Conservation (phyloP, 2,113 vertebrate genomes). For the Rhabdomys dilectus region DNA sequence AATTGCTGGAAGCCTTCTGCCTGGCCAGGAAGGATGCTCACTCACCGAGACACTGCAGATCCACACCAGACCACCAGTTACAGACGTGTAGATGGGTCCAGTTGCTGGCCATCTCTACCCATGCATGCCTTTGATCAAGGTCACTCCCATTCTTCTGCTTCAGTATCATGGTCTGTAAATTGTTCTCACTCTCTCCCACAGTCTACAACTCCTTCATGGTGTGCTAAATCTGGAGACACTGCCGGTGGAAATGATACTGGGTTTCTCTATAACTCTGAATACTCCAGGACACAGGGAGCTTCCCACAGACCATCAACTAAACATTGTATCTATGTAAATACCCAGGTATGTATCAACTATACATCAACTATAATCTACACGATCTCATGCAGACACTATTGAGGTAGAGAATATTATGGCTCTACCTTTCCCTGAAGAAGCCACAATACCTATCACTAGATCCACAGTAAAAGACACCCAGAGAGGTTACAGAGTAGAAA, state of each 20-base stretch:
- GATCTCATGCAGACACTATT: background rate
- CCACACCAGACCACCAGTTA: too few species aligned
- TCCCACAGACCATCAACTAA: background rate
- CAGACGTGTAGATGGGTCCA: background rate
- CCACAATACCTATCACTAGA: background rate
- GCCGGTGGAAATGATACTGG: accelerated
- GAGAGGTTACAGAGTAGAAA: background rate
- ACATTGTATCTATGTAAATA: background rate
- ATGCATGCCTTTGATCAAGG: background rate
- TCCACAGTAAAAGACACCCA: background rate
- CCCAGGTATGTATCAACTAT: background rate
- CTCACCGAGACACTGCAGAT: background rate
- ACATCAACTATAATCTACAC: too few species aligned
- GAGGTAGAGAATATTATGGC: background rate
- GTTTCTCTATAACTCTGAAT: background rate
- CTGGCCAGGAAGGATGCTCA: background rate
- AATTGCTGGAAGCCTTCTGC: background rate
- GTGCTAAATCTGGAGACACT: background rate
- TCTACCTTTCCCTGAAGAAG: background rate
- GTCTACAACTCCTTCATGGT: background rate
- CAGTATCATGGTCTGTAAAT: background rate
- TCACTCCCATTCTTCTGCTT: background rate
- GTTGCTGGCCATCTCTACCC: background rate
- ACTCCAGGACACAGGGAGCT: too few species aligned
- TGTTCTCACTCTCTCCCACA: background rate